A percentile compares a stretch with the other conserved stretches of the same genome.
phyloP scores from a whole-genome alignment of 2,113 vertebrate genomes.

The Orycteropus afer region DNA sequence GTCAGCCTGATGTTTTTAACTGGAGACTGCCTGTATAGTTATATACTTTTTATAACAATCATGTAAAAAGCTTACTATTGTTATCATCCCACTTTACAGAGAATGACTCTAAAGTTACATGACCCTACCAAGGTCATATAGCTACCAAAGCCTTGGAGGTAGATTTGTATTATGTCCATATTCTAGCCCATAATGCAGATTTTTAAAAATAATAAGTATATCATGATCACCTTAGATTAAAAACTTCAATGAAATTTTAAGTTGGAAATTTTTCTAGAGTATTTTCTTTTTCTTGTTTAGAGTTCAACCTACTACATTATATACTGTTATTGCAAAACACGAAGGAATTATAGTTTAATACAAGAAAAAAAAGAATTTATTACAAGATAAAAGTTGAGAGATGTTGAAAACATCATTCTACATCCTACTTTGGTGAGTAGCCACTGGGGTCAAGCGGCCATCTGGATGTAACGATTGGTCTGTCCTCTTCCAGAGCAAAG shows the following conservation, averaged over 20 bases:
- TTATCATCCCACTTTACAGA: too few relatives aligned
- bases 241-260: conserved; percentile 21
- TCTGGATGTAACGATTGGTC: too few relatives aligned
- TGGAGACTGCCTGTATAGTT: too few relatives aligned
- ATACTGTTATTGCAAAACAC: neutral
- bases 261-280: conserved; percentile 7
- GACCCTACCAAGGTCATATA: too few relatives aligned
- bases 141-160: neutral
- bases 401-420: conserved; percentile 12
- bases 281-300: neutral
- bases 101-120: too few relatives aligned
- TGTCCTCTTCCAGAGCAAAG: too few relatives aligned
- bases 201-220: conserved; percentile 4
- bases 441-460: too few relatives aligned
- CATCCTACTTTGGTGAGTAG: too few relatives aligned
- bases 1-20: too few relatives aligned
- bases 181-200: neutral
- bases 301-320: neutral
- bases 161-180: neutral
- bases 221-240: neutral
- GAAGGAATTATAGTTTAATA: neutral
- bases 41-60: too few relatives aligned
- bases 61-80: too few relatives aligned
- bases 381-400: neutral
- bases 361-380: conserved; percentile 35